Evolutionary conservation across 2,113 vertebrate genomes (phyloP).

Genomic region (Muntiacus reevesi): DNA sequence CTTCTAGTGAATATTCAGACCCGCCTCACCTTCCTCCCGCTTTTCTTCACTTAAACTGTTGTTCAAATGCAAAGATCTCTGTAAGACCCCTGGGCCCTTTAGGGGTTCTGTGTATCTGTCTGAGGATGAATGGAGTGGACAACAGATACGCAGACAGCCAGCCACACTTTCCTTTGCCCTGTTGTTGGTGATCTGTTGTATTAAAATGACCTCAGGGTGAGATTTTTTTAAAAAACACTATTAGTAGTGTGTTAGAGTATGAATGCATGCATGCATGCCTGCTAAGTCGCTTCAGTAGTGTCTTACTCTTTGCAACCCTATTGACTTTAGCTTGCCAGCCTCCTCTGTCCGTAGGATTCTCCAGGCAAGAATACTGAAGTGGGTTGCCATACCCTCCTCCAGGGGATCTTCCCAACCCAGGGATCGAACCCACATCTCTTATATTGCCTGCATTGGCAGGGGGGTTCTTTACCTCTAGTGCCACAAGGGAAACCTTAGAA

Average conservation of each 20-base stretch:
- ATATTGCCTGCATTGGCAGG: background rate
- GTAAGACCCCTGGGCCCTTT: background rate
- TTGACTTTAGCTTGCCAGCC: background rate
- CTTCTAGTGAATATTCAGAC: background rate
- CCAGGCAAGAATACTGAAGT: background rate
- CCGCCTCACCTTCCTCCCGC: background rate
- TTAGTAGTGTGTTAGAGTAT: background rate
- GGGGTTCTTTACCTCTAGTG: background rate
- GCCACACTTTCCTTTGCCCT: background rate
- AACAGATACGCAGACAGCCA: background rate
- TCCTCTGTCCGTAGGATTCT: background rate
- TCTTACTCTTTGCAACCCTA: background rate
- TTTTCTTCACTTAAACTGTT: background rate
- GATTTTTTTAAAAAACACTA: background rate
- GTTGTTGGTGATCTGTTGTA: background rate
- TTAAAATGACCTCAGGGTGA: background rate
- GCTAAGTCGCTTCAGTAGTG: background rate
- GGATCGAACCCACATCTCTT: background rate
- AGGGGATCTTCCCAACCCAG: background rate
- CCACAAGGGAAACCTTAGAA: background rate
- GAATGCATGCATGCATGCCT: background rate
- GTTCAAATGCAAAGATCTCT: background rate
- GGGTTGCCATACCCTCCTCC: background rate
- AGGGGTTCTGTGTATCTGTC: background rate
- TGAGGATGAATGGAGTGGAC: background rate